A percentile compares a stretch with the other conserved stretches of the same genome.
Conservation (phyloP, 2,113 vertebrate species). For the Microtus pennsylvanicus region DNA sequence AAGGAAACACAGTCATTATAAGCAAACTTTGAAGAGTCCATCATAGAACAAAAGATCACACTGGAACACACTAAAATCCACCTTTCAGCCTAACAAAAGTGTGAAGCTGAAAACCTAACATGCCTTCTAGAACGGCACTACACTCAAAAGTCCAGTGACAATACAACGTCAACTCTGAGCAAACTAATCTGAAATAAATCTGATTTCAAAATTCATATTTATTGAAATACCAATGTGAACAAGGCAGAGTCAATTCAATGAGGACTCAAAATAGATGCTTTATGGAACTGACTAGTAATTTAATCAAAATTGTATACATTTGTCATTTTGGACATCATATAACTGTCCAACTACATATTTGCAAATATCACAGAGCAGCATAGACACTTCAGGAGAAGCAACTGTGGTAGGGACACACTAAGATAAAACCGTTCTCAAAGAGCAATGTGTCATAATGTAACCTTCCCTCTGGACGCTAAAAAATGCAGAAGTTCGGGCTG, state of each 20-base stretch:
- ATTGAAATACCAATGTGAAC: neutral
- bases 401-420: neutral
- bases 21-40: neutral
- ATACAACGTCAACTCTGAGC: conserved; percentile 10
- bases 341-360: conserved; percentile 1
- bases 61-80: neutral
- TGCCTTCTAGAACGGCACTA: neutral
- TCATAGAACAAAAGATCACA: neutral
- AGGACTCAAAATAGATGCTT: conserved; percentile 46
- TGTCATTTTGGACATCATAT: conserved; percentile 31
- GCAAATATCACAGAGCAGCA: neutral
- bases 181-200: conserved; percentile 57
- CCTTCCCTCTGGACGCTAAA: conserved; percentile 1
- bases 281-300: conserved; percentile 34
- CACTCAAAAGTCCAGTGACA: neutral
- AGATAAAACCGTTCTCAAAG: conserved; percentile 39
- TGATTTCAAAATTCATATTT: conserved; percentile 57
- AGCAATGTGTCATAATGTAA: neutral
- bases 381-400: neutral
- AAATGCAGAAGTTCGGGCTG: neutral
- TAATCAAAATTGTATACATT: conserved; percentile 28
- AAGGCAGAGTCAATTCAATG: conserved; percentile 37
- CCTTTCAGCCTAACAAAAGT: conserved; percentile 32
- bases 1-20: conserved; percentile 39
- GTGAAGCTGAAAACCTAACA: conserved; percentile 31